Conservation (phyloP, 2,113 vertebrate species). For the Pandion haliaetus region DNA sequence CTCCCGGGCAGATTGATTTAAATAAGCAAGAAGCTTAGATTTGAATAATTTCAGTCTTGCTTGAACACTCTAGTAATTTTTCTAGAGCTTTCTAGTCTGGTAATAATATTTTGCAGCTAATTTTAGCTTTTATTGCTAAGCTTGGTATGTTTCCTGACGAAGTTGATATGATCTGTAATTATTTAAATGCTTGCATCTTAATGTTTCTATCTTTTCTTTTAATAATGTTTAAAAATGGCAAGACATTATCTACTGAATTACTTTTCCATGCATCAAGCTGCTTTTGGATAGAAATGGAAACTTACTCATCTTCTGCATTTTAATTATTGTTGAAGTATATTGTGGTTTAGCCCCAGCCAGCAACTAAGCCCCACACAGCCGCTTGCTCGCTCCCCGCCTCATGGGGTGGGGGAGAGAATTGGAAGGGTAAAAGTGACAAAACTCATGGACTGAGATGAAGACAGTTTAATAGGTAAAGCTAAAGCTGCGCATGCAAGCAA, state of each 20-base stretch:
- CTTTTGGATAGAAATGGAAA: not conserved
- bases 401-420: too few relatives aligned
- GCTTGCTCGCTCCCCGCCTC: too few relatives aligned
- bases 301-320: too few relatives aligned
- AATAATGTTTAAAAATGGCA: conserved; percentile 36
- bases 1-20: conserved; percentile 55
- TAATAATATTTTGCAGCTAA: conserved; percentile 9
- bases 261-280: not conserved
- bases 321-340: not conserved
- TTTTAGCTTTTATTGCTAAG: conserved; percentile 40
- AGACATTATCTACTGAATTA: not conserved
- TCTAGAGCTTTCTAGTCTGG: conserved; percentile 36
- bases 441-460: too few relatives aligned
- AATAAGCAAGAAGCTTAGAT: conserved; percentile 17
- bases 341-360: too few relatives aligned
- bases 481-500: too few relatives aligned
- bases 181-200: conserved; percentile 54
- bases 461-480: too few relatives aligned
- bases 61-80: conserved; percentile 15
- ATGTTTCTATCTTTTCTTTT: conserved; percentile 32
- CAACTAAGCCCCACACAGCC: too few relatives aligned
- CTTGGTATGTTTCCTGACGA: conserved; percentile 6
- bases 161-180: conserved; percentile 43
- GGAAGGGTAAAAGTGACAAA: too few relatives aligned
- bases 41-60: conserved; percentile 43